Evolutionary conservation across 1,140 invertebrate species (phyloP), one percentile per base, ranked within the genome.

Genomic region (Archivesica marissinica): DNA sequence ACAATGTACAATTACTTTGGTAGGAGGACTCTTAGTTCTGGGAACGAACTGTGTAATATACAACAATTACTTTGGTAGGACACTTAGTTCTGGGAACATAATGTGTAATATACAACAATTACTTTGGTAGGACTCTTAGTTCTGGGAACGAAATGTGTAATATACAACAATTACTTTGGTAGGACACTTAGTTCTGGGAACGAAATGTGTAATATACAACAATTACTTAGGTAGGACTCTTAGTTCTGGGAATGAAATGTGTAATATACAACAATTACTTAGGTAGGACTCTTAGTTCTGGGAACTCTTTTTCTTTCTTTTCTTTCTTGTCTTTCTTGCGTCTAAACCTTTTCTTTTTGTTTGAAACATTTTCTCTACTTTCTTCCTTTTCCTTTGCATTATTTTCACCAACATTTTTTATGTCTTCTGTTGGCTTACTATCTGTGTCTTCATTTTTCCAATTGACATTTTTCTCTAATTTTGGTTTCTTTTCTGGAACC

Each of bases 151-250:
- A n/a, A n/a, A n/a, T n/a, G n/a, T n/a, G n/a, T n/a, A n/a, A n/a
- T n/a, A n/a, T n/a, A n/a, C n/a, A n/a, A n/a, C n/a, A n/a, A n/a
- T n/a, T n/a, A n/a, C n/a, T n/a, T n/a, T n/a, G n/a, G n/a, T n/a
- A n/a, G n/a, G n/a, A n/a, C n/a, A n/a, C n/a, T n/a, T n/a, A n/a
- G n/a, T n/a, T n/a, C n/a, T n/a, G n/a, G n/a, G n/a, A n/a, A n/a
- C n/a, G n/a, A n/a, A n/a, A n/a, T n/a, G n/a, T n/a, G n/a, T n/a
- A n/a, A 75, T 28, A 59, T 35, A 15, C 15, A 35, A 35, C 23
- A 85, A 84, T 88, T 87, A 89, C 89, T 90, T 90, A 35, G 89
- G 77, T 33, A 90, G 87, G 2, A 90, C 89, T 81, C 87, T 86
- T 20, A 90, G 74, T 64, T 89, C 88, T 81, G n/a, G n/a, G n/a